Conservation (phyloP, 35 echinoderm and acorn worm genomes). For the Ophioderma brevispina region DNA sequence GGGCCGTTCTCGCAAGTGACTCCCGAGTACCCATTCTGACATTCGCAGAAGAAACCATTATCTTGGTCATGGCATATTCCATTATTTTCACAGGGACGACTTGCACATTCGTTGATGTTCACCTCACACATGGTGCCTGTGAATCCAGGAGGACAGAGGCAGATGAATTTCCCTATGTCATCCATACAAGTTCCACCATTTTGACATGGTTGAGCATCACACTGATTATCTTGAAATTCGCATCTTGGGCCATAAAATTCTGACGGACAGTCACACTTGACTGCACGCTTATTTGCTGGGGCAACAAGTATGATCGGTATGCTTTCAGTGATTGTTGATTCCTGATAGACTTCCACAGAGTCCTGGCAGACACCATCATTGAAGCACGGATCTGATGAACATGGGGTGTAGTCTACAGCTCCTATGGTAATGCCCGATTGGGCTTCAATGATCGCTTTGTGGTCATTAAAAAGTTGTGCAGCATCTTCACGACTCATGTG, state of each 20-base stretch:
- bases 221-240: constrained; percentile 75
- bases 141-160: constrained; percentile 71
- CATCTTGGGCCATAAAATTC: constrained; percentile 78
- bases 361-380: constrained; percentile 69
- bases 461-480: constrained; percentile 39
- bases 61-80: constrained; percentile 69
- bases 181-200: constrained; percentile 79
- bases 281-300: constrained; percentile 46
- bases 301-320: constrained; percentile 78
- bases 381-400: constrained; percentile 59
- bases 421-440: constrained; percentile 68
- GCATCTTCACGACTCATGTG: constrained; percentile 62
- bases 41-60: constrained; percentile 73
- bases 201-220: constrained; percentile 66
- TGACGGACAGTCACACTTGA: constrained; percentile 65
- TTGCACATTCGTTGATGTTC: constrained; percentile 76
- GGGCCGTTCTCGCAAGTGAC: constrained; percentile 77
- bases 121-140: constrained; percentile 65
- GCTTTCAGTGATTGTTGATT: constrained; percentile 57
- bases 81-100: constrained; percentile 67
- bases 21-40: constrained; percentile 69
- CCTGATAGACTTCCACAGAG: constrained; percentile 37
- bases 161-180: constrained; percentile 57
- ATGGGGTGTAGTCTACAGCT: constrained; percentile 76
- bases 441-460: constrained; percentile 70